Evolutionary conservation across 1,140 invertebrate species (phyloP), one percentile per base, ranked within the genome.

Genomic region (Adoxophyes honmai): DNA sequence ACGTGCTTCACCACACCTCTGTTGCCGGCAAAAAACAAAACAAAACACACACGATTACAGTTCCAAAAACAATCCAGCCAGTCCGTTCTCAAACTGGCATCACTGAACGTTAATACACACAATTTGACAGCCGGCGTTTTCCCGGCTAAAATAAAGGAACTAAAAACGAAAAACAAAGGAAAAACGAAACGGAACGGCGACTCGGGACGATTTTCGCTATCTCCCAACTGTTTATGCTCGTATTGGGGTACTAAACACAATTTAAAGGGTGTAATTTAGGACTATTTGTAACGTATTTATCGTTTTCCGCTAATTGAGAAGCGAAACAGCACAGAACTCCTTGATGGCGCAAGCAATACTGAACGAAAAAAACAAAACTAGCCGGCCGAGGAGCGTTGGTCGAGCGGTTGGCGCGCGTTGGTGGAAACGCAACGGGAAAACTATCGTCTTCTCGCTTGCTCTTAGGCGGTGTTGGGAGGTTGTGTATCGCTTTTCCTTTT

Each of bases 51-150:
- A 67, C 74, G 73, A 57, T 52, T 68, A 72, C 70, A 64, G 64
- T 60, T 73, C 69, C 57, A 58, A 73, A 70, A 59, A 73, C 33
- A 65, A 73, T 74, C 70, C 44, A 54, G 33, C 16, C 10, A 56
- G 62, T 66, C 39, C 18, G 57, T 66, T 70, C 66, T 75, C 66
- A 73, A 76, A 70, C 67, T 55, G 51, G 68, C 56, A 58, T 21
- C 73, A 78, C 73, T 70, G 44, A 62, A 68, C 57, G 59, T 70
- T 66, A 68, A 66, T 62, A 66, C 68, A 68, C 62, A 62, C 36
- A 64, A 67, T 66, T 68, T 64, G 51, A 62, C 67, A 67, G 51
- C 81, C 81, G 82, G 82, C 77, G 62, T 81, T 83, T 81, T 79
- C 70, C 76, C 80, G 77, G 80, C 58, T 56, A 78, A 83, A 77